phyloP scores from a whole-genome alignment of 2,888 invertebrate genomes.

The Scrobipalpa atriplicella region DNA sequence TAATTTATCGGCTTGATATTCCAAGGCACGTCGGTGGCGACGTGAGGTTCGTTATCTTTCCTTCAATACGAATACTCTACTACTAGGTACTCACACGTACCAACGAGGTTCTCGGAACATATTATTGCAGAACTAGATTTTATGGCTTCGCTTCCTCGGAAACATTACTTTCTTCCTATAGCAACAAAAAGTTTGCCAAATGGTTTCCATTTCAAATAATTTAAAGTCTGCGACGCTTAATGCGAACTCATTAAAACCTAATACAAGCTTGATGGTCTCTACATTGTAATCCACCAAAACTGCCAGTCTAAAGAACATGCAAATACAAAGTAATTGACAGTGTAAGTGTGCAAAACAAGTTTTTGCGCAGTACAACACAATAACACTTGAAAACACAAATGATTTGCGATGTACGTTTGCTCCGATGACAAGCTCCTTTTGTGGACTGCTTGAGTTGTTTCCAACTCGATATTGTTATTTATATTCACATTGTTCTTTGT shows the following conservation, averaged over 20 bases:
- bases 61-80: slow-evolving; percentile 29
- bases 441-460: slow-evolving; percentile 30
- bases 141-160: not conserved
- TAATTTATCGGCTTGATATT: slow-evolving; percentile 38
- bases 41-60: slow-evolving; percentile 41
- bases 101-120: slow-evolving; percentile 19
- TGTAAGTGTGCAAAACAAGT: slow-evolving; percentile 42
- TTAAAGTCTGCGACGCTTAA: too few relatives aligned
- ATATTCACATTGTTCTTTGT: slow-evolving; percentile 38
- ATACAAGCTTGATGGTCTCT: not conserved
- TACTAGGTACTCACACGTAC: not conserved
- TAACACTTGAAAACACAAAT: slow-evolving; percentile 46
- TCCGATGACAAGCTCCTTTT: slow-evolving; percentile 43
- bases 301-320: not conserved
- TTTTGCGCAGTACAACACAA: slow-evolving; percentile 46
- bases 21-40: slow-evolving; percentile 42
- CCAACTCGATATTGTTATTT: slow-evolving; percentile 40
- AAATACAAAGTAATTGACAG: slow-evolving; percentile 20
- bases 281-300: not conserved
- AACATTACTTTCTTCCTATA: not conserved
- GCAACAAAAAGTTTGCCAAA: not conserved
- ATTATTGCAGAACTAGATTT: not conserved
- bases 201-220: too few relatives aligned
- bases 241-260: slow-evolving; percentile 1
- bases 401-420: slow-evolving; percentile 42